Base-by-base conservation (phyloP, 2,888 invertebrate species). In the Chaitophorus viminalis region DNA sequence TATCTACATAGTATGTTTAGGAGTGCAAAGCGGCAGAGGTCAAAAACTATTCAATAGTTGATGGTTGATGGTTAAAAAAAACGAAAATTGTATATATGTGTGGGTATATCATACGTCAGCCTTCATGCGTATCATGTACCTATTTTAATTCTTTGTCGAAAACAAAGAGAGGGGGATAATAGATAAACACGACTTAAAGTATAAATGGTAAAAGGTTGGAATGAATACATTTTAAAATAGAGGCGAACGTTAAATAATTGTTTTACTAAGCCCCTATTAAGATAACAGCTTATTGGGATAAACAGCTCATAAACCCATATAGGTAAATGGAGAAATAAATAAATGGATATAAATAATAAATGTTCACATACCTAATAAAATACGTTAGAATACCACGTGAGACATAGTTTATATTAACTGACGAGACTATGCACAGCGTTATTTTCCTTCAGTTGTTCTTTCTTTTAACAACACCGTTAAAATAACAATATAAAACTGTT, bases 231-330 rank as follows among this genome's bases (percentile, higher is more conserved):
- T 46, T 70, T 46, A 31, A 31, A 82, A 82, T 25, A 17, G 82
- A 52, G 31, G 52, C 25, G 46, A 46, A 70, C 82, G 46, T 31
- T 82, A 70, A 70, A 82, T 70, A 52, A 46, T 70, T 70, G 25
- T 82, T 81, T 70, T 31, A 46, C 82, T 14, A 25, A 82, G 21
- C 46, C 82, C 21, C 46, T 70, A 25, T 70, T 29, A 29, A n/a
- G 79, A 79, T 29, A 79, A 79, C n/a, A 18, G 79, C 36, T 79
- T 79, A 79, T 39, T 36, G 65, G 79, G 39, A 82, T 70, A 82
- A 82, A 68, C 9, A 33, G 36, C 65, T 31, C 29, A 70, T n/a
- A n/a, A n/a, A n/a, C n/a, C n/a, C n/a, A n/a, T n/a, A n/a, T 82
- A 82, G 70, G 70, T 82, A 82, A 82, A 82, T 31, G 82, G 33